These are phyloP conservation scores for Itoplectis maculator DNA, from an alignment of 2,888 invertebrate species.

Conservation along the genomic window DNA sequence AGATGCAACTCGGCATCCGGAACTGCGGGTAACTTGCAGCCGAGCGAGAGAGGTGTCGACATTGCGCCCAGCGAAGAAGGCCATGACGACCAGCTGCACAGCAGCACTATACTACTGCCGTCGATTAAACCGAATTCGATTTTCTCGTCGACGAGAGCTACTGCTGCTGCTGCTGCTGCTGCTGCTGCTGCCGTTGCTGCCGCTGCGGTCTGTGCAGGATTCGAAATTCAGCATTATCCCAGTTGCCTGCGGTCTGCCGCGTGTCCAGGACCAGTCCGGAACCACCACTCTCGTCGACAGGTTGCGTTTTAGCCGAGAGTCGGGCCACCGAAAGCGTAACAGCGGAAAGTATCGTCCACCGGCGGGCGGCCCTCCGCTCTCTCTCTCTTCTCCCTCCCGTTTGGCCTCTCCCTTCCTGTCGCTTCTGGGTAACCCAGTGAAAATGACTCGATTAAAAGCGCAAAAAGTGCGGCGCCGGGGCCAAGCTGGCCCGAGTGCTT, in stretches of 20 bases:
- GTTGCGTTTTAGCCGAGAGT: conserved; percentile 23
- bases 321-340: conserved; percentile 42
- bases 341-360: conserved; percentile 32
- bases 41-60: conserved; percentile 19
- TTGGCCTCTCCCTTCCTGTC: neutral
- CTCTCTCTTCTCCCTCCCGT: neutral
- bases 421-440: conserved; percentile 60
- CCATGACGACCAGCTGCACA: conserved; percentile 43
- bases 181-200: conserved; percentile 13
- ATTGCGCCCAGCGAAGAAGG: conserved; percentile 30
- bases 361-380: conserved; percentile 23
- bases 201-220: conserved; percentile 45
- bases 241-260: conserved; percentile 57
- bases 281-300: conserved; percentile 31
- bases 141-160: conserved; percentile 41
- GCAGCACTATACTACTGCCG: conserved; percentile 31
- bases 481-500: conserved; percentile 28
- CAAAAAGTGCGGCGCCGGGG: conserved; percentile 62
- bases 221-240: conserved; percentile 68
- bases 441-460: conserved; percentile 74
- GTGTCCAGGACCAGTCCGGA: conserved; percentile 40
- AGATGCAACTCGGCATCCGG: conserved; percentile 39
- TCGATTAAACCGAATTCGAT: conserved; percentile 65
- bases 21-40: conserved; percentile 38
- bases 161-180: conserved; percentile 1